phyloP scores from a whole-genome alignment of 2,113 vertebrate genomes.

The Struthio camelus region DNA sequence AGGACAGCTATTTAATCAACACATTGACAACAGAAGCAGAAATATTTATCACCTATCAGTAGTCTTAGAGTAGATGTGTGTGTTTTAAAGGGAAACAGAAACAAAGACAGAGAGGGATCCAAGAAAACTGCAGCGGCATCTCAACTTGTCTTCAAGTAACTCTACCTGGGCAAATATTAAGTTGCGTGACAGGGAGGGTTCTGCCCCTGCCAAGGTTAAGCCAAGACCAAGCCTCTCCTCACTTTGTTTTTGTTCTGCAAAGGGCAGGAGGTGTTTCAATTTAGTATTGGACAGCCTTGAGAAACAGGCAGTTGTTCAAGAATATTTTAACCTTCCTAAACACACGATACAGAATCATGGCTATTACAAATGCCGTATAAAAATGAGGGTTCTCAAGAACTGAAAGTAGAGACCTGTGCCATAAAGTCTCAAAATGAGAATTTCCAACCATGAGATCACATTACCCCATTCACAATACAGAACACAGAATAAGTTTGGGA shows the following conservation, averaged over 20 bases:
- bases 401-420: conserved; percentile 53
- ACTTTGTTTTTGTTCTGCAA: conserved; percentile 44
- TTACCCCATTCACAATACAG: conserved; percentile 60
- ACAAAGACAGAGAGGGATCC: rapidly evolving
- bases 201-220: conserved; percentile 48
- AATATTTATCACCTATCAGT: neutral
- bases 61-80: neutral
- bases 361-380: conserved; percentile 61
- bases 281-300: conserved; percentile 60
- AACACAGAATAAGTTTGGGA: conserved; percentile 59
- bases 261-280: conserved; percentile 39
- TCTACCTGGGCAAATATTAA: conserved; percentile 32
- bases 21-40: neutral
- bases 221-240: conserved; percentile 22
- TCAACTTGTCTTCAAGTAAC: conserved; percentile 59
- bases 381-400: conserved; percentile 41
- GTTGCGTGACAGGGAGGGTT: neutral
- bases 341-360: conserved; percentile 59
- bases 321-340: conserved; percentile 54
- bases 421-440: conserved; percentile 61
- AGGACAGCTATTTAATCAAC: conserved; percentile 25
- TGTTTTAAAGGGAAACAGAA: neutral
- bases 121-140: conserved; percentile 21
- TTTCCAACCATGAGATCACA: conserved; percentile 59
- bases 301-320: conserved; percentile 46